Conservation (phyloP, 2,888 invertebrate genomes). For the Hybos culiciformis region DNA sequence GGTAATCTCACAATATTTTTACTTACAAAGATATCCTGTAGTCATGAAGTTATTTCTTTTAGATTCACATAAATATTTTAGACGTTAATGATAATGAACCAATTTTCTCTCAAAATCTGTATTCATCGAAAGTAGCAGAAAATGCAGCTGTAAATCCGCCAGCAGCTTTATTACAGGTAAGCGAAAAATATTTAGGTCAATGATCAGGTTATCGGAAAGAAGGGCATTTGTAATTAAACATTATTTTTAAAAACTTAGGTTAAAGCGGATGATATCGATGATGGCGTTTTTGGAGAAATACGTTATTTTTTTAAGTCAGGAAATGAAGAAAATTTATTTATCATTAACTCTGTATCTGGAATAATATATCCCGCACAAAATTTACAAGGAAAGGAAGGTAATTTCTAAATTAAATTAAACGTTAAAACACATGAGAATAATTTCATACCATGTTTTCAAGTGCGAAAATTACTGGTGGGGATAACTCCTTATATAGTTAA, state of each 20-base stretch:
- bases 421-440: constrained; percentile 8
- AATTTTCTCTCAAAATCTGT: constrained; percentile 60
- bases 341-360: constrained; percentile 60
- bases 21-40: no score
- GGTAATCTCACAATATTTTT: no score
- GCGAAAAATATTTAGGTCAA: background rate
- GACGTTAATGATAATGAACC: constrained; percentile 89
- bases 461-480: no score
- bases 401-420: background rate
- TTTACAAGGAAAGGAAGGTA: constrained; percentile 45
- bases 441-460: constrained; percentile 24
- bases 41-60: constrained; percentile 3
- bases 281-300: constrained; percentile 62
- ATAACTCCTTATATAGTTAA: no score
- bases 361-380: constrained; percentile 66
- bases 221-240: background rate
- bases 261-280: constrained; percentile 67
- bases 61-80: constrained; percentile 59
- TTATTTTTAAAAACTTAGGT: constrained; percentile 30
- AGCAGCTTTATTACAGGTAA: constrained; percentile 57
- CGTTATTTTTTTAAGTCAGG: constrained; percentile 57
- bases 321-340: constrained; percentile 54
- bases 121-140: constrained; percentile 70
- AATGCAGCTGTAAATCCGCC: constrained; percentile 69
- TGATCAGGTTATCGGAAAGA: background rate